Percentiles rank a stretch among this genome's conserved stretches.
phyloP scores from a whole-genome alignment of 92 coral and sea anemone species.

The Palythoa grandiflora region DNA sequence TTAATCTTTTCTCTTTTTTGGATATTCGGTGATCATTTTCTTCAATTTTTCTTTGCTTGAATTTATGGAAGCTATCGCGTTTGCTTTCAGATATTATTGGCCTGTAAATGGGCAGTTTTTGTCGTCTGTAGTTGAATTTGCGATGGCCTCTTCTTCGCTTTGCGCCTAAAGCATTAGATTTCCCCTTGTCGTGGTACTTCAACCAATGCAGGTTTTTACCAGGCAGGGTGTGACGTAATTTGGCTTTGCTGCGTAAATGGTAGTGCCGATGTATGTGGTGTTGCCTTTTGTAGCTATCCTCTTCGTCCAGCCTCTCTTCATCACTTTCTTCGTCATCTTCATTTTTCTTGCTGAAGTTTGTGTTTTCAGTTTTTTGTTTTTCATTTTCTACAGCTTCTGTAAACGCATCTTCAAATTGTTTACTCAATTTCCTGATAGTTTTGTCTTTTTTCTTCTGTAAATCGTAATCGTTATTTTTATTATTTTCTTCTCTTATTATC shows the following conservation, averaged over 20 bases:
- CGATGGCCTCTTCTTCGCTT: background rate
- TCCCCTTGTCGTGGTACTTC: background rate
- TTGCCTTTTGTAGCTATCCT: background rate
- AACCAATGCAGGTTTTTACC: slow-evolving; percentile 5
- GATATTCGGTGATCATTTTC: background rate
- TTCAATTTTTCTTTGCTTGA: background rate
- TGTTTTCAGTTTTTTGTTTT: slow-evolving; percentile 25
- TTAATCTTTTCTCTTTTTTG: background rate
- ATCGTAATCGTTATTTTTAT: background rate
- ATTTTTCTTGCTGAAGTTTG: background rate
- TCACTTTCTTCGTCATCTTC: slow-evolving; percentile 3
- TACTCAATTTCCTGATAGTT: slow-evolving; percentile 56
- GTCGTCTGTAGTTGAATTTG: background rate
- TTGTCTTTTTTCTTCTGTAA: slow-evolving; percentile 46
- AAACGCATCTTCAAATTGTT: slow-evolving; percentile 71
- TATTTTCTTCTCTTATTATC: slow-evolving; percentile 60
- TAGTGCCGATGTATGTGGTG: slow-evolving; percentile 8
- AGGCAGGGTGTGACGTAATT: slow-evolving; percentile 19
- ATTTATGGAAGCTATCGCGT: background rate
- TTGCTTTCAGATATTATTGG: background rate
- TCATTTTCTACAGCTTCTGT: slow-evolving; percentile 68
- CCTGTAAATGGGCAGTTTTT: background rate
- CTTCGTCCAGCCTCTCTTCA: background rate
- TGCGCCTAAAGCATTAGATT: background rate
- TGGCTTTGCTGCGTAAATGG: background rate